Evolutionary conservation across 2,113 vertebrate species (phyloP), one percentile per base, ranked within the genome.

Genomic region (Nibea coibor): DNA sequence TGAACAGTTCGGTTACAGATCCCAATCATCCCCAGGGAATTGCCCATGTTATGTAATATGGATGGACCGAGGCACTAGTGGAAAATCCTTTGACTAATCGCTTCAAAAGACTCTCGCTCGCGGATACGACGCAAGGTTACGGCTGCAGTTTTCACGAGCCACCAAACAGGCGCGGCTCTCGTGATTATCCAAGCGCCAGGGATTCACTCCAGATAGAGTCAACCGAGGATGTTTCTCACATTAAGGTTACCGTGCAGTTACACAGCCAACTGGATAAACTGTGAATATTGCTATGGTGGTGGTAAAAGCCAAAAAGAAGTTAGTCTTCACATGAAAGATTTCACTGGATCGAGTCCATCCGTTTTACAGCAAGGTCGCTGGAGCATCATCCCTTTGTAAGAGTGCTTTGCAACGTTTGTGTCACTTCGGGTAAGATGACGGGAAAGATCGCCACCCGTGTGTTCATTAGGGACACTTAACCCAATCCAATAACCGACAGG

Each of bases 11-110:
- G 75, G 75, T 75, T 71, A 68, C 79, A 77, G 81, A 92, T 87
- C 79, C 83, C 45, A 14, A 85, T 82, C 82, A 84, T 94, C 93
- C 91, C 93, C 70, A 69, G 91, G 92, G 93, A 94, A 93, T 92
- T 92, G 67, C 66, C 48, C 58, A 31, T 75, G 31, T 86, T 75
- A 81, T 31, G 47, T 78, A 90, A 88, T 64, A 58, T 39, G 67
- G 67, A 61, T 72, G 24, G 67, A 83, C 80, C 82, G 51, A 77
- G 80, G 77, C 75, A 45, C 14, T 11, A 57, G 65, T 43, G 53
- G 66, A 78, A 74, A 86, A 86, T 83, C 87, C 85, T 87, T 87
- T 86, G 84, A 83, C 80, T 73, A 47, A 75, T 86, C 31, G 35
- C 78, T 90, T 87, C 85, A 91, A 85, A 39, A 87, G 88, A 57